These are phyloP conservation scores for Caenorhabditis sinica DNA, from an alignment of 2,888 invertebrate species.

Conservation along the genomic window DNA sequence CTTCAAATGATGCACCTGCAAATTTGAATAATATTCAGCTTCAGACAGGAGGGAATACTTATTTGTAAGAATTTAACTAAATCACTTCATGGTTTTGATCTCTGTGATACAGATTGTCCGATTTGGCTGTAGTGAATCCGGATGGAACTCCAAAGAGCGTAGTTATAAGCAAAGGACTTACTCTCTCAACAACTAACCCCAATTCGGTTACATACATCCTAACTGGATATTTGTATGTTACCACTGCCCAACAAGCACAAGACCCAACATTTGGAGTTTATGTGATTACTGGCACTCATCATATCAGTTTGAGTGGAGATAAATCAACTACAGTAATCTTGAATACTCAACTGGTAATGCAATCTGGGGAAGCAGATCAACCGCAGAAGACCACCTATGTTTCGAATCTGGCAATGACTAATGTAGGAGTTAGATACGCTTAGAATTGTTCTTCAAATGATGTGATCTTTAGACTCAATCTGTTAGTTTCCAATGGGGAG, in stretches of 20 bases:
- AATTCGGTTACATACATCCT: slow-evolving; percentile 12
- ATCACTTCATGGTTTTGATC: not conserved
- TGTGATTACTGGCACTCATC: slow-evolving; percentile 43
- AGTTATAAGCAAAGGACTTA: slow-evolving; percentile 14
- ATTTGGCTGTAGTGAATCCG: slow-evolving; percentile 11
- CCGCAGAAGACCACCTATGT: slow-evolving; percentile 35
- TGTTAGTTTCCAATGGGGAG: slow-evolving; percentile 22
- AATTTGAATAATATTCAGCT: slow-evolving; percentile 31
- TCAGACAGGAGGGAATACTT: slow-evolving; percentile 21
- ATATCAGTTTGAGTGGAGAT: not conserved
- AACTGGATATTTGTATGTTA: slow-evolving; percentile 39
- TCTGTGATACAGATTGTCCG: slow-evolving; percentile 11
- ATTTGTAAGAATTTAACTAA: slow-evolving; percentile 5
- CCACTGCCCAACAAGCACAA: slow-evolving; percentile 47
- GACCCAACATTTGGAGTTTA: slow-evolving; percentile 29
- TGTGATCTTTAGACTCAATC: slow-evolving; percentile 2
- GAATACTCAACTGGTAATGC: slow-evolving; percentile 18
- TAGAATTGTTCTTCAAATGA: not conserved
- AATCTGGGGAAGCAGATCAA: slow-evolving; percentile 22
- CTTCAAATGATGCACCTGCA: slow-evolving; percentile 30
- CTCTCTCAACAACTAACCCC: slow-evolving; percentile 21
- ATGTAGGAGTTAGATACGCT: too few relatives aligned
- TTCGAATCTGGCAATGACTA: not conserved
- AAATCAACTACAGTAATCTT: slow-evolving; percentile 22
- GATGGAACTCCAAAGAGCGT: slow-evolving; percentile 33